Percentiles rank a stretch among this genome's conserved stretches.
These are phyloP conservation scores for Sinocyclocheilus anophthalmus DNA, from an alignment of 2,113 vertebrate genomes.

Conservation along the genomic window DNA sequence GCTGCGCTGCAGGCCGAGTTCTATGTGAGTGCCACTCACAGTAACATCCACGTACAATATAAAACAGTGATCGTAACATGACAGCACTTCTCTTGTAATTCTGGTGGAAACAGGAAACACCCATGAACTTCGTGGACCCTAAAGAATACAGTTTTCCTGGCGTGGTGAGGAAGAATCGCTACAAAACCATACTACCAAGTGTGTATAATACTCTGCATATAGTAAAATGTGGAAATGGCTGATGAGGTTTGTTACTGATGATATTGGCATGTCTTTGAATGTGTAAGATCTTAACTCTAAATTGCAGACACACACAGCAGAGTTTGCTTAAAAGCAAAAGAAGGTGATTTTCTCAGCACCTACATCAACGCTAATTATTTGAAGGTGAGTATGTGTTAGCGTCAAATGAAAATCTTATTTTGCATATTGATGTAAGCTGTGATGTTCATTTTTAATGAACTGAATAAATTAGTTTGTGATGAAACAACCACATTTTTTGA, in stretches of 20 bases:
- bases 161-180: conserved; percentile 96
- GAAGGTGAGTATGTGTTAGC: conserved; percentile 77
- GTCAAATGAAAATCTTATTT: neutral
- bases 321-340: conserved; percentile 89
- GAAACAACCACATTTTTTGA: neutral
- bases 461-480: neutral
- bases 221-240: neutral
- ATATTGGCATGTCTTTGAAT: neutral
- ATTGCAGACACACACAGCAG: conserved; percentile 94
- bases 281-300: conserved; percentile 15
- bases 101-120: conserved; percentile 86
- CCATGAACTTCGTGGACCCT: conserved; percentile 99
- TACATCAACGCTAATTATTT: conserved; percentile 99
- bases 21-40: conserved; percentile 81
- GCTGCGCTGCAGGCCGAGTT: conserved; percentile 93
- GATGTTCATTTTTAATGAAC: neutral
- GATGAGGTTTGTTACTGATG: neutral
- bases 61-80: neutral
- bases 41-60: neutral
- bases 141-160: conserved; percentile 97
- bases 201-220: conserved; percentile 69
- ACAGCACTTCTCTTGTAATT: conserved; percentile 48
- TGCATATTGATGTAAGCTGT: conserved; percentile 21
- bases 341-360: conserved; percentile 91
- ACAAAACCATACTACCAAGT: conserved; percentile 99